These are phyloP conservation scores for Ametastegia equiseti DNA, from an alignment of 2,888 invertebrate genomes.

Conservation along the genomic window DNA sequence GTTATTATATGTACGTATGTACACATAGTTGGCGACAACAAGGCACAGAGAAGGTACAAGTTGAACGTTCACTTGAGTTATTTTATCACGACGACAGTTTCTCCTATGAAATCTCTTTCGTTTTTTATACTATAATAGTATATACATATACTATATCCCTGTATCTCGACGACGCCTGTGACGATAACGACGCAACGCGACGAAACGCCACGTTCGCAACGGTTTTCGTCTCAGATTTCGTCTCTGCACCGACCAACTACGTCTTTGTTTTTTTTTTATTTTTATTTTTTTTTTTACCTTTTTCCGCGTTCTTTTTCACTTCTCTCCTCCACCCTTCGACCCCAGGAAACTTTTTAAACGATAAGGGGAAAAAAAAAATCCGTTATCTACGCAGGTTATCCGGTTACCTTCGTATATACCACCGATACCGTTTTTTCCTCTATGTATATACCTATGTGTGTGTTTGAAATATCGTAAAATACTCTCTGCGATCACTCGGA, in stretches of 20 bases:
- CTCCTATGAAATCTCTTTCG: background rate
- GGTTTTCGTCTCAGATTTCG: conserved; percentile 37
- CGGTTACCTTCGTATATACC: no score
- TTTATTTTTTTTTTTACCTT: background rate
- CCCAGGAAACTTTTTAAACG: no score
- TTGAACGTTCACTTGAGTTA: background rate
- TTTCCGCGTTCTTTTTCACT: background rate
- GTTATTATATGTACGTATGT: no score
- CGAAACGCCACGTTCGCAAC: conserved; percentile 12
- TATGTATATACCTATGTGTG: no score
- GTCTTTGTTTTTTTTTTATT: background rate
- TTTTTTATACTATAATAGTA: no score
- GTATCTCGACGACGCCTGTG: conserved; percentile 1
- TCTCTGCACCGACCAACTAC: background rate
- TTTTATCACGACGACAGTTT: conserved; percentile 28
- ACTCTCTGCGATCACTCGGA: no score
- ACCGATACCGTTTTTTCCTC: no score
- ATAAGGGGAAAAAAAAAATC: no score
- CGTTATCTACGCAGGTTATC: no score
- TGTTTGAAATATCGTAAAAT: no score
- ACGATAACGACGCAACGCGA: background rate
- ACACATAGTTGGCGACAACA: no score
- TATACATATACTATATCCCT: conserved; percentile 11
- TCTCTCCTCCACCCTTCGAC: background rate
- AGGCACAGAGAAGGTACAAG: no score